phyloP scores from a whole-genome alignment of 1,140 invertebrate species.

The Stenopsyche tienmushanensis region DNA sequence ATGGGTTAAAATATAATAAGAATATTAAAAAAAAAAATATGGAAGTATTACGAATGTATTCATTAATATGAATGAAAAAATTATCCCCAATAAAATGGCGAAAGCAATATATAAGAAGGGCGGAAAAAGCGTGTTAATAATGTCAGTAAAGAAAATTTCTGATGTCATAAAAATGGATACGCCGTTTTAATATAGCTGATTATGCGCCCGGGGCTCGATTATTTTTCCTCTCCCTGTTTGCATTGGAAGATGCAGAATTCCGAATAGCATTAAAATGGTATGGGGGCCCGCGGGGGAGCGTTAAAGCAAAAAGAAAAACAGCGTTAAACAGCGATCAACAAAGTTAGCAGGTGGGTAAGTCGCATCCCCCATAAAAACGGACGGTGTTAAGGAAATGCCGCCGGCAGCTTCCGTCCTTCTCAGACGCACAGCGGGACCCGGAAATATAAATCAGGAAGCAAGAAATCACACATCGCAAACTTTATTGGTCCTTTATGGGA shows the following conservation, averaged over 20 bases:
- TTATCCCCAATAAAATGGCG: too few species aligned
- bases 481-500: constrained; percentile 34
- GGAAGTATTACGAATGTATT: too few species aligned
- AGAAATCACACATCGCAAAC: constrained; percentile 27
- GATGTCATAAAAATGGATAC: too few species aligned
- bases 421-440: not conserved
- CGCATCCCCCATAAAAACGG: constrained; percentile 10
- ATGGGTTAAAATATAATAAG: too few species aligned
- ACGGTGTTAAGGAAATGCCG: not conserved
- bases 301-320: not conserved
- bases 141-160: too few species aligned
- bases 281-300: not conserved
- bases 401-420: not conserved
- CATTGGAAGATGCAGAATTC: not conserved
- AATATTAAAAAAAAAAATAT: too few species aligned
- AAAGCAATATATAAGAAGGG: too few species aligned
- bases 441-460: constrained; percentile 20
- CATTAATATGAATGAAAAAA: too few species aligned
- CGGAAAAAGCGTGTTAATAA: too few species aligned
- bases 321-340: constrained; percentile 19
- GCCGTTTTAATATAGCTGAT: too few species aligned
- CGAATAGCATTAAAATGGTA: not conserved
- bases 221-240: not conserved
- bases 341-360: constrained; percentile 23
- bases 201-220: not conserved